Base-by-base conservation (phyloP, 2,797 vertebrate genomes). In the Hypotaenidia okinawae region DNA sequence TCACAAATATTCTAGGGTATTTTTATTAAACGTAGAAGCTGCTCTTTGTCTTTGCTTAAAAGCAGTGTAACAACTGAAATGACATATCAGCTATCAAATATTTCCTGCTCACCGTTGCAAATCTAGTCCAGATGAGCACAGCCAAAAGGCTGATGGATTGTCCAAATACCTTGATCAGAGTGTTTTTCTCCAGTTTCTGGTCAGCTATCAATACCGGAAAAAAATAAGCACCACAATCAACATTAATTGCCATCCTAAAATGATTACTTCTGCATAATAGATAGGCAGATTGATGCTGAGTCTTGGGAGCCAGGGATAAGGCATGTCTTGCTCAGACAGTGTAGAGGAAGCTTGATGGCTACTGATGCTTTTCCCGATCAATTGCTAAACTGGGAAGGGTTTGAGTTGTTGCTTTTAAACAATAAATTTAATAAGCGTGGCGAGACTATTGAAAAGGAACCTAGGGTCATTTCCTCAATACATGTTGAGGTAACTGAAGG, bases 51-150 rank as follows among this genome's bases (percentile, higher is more conserved):
- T 86, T 82, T 75, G 43, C 59, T 78, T 84, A 69, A 86, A 93
- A 91, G 67, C 55, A 84, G 7, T 58, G 39, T 67, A 88, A 35
- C 55, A 79, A 89, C 63, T 68, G 74, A 87, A 93, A 67, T 70
- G 55, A 82, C 61, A 11, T 69, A 70, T 79, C 91, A 79, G 8
- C 80, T 70, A 37, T 76, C 74, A 93, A 83, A 52, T 58, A 61
- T 67, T 95, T 95, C 87, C 33, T 87, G 57, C 49, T 94, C 39
- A 47, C 45, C 1, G 0, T 69, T 96, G 62, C 94, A 95, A 96
- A 96, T 95, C 49, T 76, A 86, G 80, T 76, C 95, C 91, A 96
- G 89, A 93, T 95, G 91, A 96, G 47, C 67, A 37, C 39, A 84
- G 63, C 12, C 78, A 72, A 66, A 93, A 68, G 77, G 52, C 55